Base-by-base conservation (phyloP, 2,888 invertebrate genomes). In the Oxytorus armatus region DNA sequence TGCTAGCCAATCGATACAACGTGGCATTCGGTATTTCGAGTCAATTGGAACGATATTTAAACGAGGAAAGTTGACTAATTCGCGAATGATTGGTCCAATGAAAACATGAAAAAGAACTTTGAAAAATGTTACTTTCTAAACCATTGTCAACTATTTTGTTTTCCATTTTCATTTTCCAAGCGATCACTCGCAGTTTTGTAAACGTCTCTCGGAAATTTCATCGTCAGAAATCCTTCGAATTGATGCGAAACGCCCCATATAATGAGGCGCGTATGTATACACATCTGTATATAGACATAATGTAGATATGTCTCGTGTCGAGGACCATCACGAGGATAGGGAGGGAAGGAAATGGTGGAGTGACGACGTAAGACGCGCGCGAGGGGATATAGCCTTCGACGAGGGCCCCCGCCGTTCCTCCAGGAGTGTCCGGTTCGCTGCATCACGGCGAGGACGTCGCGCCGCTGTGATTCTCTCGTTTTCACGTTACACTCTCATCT, bases 361-460 rank as follows among this genome's bases (percentile, higher is more conserved):
- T 72, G 77, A 79, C 84, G 86, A 86, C 81, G 87, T 88, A 88
- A 88, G 88, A 88, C 87, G 86, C 77, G 84, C 84, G 81, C 79
- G 85, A 84, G 82, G 74, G 83, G 81, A 79, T 74, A 76, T 74
- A 76, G 73, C 78, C 80, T 77, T 79, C 81, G 63, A 77, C 77
- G 78, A 75, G 75, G 63, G 69, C 75, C 70, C 81, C 79, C 82
- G 84, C 82, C 44, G 72, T 72, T 72, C 59, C 55, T 85, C 86
- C 83, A 86, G 86, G 86, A 89, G 89, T 90, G 84, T 86, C 86
- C 87, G 87, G 86, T 86, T 86, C 76, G 84, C 85, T 85, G 88
- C 83, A 81, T 79, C 85, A 87, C 86, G 83, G 87, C 86, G 87
- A 86, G 86, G 86, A 88, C 81, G 79, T 81, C 81, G 79, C 51